phyloP scores from a whole-genome alignment of 2,888 invertebrate genomes.

The Cryptus armator region DNA sequence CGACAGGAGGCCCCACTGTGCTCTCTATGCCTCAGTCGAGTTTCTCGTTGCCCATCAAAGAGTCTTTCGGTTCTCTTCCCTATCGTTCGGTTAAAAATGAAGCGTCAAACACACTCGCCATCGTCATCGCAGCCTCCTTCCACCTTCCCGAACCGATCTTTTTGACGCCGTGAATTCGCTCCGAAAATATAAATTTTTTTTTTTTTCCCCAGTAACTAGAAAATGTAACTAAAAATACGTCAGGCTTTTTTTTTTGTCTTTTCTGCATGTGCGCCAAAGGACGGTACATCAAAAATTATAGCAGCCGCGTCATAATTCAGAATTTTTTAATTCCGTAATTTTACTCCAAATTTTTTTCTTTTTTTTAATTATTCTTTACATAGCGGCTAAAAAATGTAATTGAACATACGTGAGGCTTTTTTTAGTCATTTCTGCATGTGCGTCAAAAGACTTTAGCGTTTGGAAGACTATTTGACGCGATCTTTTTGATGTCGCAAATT shows the following conservation, averaged over 20 bases:
- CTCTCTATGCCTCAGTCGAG: conserved; percentile 25
- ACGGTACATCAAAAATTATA: too few relatives aligned
- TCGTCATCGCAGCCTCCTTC: background rate
- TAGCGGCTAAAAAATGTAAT: background rate
- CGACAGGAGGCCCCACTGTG: conserved; percentile 28
- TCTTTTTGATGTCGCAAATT: too few relatives aligned
- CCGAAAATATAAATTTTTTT: background rate
- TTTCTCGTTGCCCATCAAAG: conserved; percentile 52
- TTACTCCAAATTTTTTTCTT: background rate
- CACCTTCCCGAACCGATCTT: background rate
- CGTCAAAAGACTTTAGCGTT: too few relatives aligned
- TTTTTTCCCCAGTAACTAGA: too few relatives aligned
- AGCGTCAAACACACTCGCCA: conserved; percentile 50
- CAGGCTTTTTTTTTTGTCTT: background rate
- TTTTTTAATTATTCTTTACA: background rate
- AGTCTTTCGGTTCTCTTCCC: conserved; percentile 29
- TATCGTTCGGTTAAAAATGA: conserved; percentile 37
- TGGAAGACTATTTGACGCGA: too few relatives aligned
- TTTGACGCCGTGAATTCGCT: background rate
- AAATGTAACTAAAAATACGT: background rate
- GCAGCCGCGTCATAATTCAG: too few relatives aligned
- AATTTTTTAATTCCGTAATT: background rate
- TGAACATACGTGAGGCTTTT: background rate
- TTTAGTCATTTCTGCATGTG: background rate
- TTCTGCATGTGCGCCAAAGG: too few relatives aligned